These are phyloP conservation scores for Bombus consobrinus DNA, from an alignment of 1,140 invertebrate genomes.

Conservation along the genomic window DNA sequence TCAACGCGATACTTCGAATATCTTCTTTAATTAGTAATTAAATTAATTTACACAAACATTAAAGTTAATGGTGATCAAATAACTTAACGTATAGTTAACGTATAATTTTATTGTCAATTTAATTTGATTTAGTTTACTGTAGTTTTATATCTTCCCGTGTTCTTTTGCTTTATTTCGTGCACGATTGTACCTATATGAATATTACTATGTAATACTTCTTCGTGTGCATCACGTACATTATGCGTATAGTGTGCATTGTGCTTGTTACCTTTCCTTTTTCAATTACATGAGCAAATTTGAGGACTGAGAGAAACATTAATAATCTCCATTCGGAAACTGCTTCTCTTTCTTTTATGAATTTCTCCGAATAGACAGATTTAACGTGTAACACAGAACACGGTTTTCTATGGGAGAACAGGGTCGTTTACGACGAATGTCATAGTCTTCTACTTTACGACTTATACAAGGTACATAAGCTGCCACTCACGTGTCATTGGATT, in stretches of 20 bases:
- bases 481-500: background rate
- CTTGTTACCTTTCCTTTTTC: background rate
- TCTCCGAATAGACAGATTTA: background rate
- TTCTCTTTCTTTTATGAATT: background rate
- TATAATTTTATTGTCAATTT: background rate
- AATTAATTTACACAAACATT: background rate
- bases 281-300: background rate
- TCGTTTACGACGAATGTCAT: background rate
- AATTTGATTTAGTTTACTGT: background rate
- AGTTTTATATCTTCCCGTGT: too few species aligned
- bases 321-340: background rate
- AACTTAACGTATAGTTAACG: background rate
- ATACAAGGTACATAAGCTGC: background rate
- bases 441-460: background rate
- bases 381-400: background rate
- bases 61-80: background rate
- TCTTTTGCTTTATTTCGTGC: too few species aligned
- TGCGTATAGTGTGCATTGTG: background rate
- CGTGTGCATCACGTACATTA: background rate
- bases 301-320: background rate
- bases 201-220: too few species aligned
- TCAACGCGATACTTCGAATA: background rate
- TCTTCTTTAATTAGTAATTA: background rate
- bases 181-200: too few species aligned
- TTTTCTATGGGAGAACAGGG: background rate